Conservation (phyloP, 2,797 vertebrate genomes). For the Thripadectes ignobilis region DNA sequence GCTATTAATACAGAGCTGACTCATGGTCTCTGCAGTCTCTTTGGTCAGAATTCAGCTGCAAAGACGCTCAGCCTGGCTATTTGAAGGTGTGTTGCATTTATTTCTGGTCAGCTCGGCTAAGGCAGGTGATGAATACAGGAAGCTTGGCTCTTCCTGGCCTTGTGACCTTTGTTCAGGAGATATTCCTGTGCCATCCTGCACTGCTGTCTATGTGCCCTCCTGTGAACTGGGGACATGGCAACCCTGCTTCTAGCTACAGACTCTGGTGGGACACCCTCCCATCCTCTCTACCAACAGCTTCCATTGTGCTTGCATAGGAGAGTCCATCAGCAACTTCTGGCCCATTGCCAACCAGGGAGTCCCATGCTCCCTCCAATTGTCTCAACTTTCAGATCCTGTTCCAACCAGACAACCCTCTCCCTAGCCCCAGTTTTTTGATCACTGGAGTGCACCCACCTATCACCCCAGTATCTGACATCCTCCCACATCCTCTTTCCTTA, state of each 20-base stretch:
- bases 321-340: not conserved
- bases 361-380: not conserved
- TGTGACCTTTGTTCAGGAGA: not conserved
- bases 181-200: not conserved
- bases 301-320: not conserved
- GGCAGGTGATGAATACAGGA: not conserved
- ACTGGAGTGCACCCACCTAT: not conserved
- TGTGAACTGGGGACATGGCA: not conserved
- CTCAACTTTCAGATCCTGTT: not conserved
- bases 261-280: not conserved
- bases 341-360: rapidly evolving
- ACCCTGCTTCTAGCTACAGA: not conserved
- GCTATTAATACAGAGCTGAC: constrained; percentile 1
- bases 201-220: not conserved
- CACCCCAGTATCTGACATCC: not conserved
- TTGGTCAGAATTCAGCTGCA: not conserved
- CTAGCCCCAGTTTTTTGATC: not conserved
- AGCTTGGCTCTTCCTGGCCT: not conserved
- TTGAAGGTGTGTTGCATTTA: not conserved
- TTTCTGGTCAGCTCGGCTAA: not conserved
- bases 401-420: not conserved
- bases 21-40: not conserved
- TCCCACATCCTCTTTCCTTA: not conserved
- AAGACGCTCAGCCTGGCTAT: not conserved
- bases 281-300: not conserved